Evolutionary conservation across 2,113 vertebrate species (phyloP), one percentile per base, ranked within the genome.

Genomic region (Lipotes vexillifer): DNA sequence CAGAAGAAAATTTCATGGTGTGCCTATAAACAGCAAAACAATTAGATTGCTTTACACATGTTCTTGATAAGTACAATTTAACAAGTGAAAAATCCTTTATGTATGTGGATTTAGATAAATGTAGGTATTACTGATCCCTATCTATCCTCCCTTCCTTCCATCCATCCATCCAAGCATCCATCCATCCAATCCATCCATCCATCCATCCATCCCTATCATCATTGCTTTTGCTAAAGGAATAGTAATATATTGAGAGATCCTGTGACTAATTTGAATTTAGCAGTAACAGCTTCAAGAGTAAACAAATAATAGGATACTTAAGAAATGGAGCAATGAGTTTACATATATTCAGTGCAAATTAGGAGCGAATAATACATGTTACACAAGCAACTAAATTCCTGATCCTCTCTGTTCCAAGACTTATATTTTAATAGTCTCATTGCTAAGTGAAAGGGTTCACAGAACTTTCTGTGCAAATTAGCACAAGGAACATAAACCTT

Each of bases 261-360:
- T 82, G 81, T 96, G 66, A 75, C 21, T 93, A 68, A 72, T 88
- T 94, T 74, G 66, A 98, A 95, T 94, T 95, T 96, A 97, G 55
- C 9, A 89, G 66, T 80, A 96, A 57, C 10, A 85, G 29, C 41
- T 52, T 18, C 46, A 41, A 1, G 68, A 97, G 20, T 71, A 96
- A 93, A 96, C 46, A 96, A 94, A 81, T 89, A 93, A n/a, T 88
- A 93, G 91, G 25, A 71, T 38, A 95, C 63, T 88, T 96, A 96
- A 88, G 55, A 92, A 98, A 97, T 27, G 52, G 84, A 88, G 81
- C 27, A 65, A 61, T 95, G n/a, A 74, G 46, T 95, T 92, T 86
- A 65, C 0, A 93, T 66, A 36, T 31, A 80, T 55, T 96, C 55
- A 90, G 25, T 61, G 63, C 25, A 91, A 82, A 69, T 97, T 96